A percentile compares a stretch with the other conserved stretches of the same genome.
Conservation (phyloP, 2,113 vertebrate species). For the Leiothrix lutea region DNA sequence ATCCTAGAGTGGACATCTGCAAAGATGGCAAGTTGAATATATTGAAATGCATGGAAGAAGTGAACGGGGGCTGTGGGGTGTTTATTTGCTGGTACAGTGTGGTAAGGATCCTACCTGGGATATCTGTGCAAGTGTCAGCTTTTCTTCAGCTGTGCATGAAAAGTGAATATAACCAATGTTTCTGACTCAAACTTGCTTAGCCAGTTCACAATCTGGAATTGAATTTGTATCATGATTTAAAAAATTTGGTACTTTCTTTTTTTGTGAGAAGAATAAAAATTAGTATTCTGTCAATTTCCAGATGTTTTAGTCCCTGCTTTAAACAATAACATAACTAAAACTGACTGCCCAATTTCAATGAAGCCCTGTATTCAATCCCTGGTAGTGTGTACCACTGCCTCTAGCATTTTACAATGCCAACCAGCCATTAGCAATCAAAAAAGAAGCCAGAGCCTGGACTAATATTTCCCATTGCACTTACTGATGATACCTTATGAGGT, state of each 20-base stretch:
- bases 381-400: not conserved
- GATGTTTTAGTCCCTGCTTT: not conserved
- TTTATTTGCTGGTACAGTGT: not conserved
- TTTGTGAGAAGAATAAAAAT: not conserved
- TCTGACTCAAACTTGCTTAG: not conserved
- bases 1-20: not conserved
- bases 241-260: not conserved
- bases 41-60: not conserved
- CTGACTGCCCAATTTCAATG: not conserved
- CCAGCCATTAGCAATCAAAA: not conserved
- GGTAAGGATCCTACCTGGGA: not conserved
- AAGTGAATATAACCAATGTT: not conserved
- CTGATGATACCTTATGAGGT: not conserved
- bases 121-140: not conserved
- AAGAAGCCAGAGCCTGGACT: not conserved
- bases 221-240: not conserved
- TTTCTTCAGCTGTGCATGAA: not conserved
- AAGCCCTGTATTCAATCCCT: not conserved
- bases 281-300: not conserved
- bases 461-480: not conserved
- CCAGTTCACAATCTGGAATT: not conserved
- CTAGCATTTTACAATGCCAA: not conserved
- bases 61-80: fast-evolving
- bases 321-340: constrained; percentile 10
- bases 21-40: not conserved